Conservation (phyloP, 2,113 vertebrate species). For the Cinclus mexicanus region DNA sequence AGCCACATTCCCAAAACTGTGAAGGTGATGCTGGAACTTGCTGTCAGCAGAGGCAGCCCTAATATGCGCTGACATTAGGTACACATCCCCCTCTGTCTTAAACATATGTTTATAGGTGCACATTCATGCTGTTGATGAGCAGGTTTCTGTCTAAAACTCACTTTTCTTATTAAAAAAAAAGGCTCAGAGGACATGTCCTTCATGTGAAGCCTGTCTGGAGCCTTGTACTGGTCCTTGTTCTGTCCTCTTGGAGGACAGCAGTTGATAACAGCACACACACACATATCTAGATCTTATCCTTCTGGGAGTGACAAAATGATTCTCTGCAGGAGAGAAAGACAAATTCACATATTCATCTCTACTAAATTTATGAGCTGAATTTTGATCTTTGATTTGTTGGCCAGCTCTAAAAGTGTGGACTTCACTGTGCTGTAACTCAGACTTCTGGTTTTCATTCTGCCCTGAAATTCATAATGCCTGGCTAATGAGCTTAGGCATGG, state of each 20-base stretch:
- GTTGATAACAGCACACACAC: too few species aligned
- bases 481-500: not conserved
- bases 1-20: not conserved
- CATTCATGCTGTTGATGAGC: not conserved
- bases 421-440: not conserved
- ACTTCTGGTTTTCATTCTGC: not conserved
- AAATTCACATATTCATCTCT: not conserved
- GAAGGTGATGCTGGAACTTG: not conserved
- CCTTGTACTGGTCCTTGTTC: not conserved
- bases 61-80: not conserved
- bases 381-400: not conserved
- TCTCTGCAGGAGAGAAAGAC: not conserved
- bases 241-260: not conserved
- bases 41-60: not conserved
- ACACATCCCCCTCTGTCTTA: not conserved
- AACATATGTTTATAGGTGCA: not conserved
- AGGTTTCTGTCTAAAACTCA: not conserved
- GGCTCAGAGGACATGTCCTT: not conserved
- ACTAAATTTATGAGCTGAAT: not conserved
- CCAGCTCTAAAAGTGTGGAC: not conserved
- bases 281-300: not conserved
- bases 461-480: not conserved
- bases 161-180: not conserved
- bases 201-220: not conserved
- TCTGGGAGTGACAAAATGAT: not conserved